phyloP scores from a whole-genome alignment of 2,797 vertebrate genomes.

The Typhlichthys eigenmanni region DNA sequence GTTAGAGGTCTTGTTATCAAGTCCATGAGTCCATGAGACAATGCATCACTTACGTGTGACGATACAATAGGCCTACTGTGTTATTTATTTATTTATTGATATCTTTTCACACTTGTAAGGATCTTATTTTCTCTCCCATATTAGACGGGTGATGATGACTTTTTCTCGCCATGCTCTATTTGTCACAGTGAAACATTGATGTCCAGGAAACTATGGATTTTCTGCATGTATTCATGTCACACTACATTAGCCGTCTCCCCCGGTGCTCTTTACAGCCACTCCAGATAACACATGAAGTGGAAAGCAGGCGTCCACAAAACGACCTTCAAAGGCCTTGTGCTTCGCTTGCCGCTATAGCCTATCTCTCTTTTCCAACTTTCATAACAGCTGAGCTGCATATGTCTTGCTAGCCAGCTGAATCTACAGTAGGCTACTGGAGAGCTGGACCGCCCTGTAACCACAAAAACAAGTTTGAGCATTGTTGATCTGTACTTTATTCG shows the following conservation, averaged over 20 bases:
- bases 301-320: conserved; percentile 8
- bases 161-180: conserved; percentile 42
- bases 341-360: background rate
- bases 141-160: conserved; percentile 10
- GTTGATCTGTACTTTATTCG: no score
- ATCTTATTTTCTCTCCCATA: background rate
- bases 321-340: conserved; percentile 18
- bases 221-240: conserved; percentile 35
- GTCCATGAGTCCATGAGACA: no score
- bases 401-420: background rate
- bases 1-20: no score
- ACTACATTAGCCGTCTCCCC: conserved; percentile 31
- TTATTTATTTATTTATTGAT: conserved; percentile 1
- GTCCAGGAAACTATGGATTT: conserved; percentile 46
- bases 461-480: no score
- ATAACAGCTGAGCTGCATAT: background rate
- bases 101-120: background rate
- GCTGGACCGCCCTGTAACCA: no score
- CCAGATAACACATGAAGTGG: conserved; percentile 12
- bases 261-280: conserved; percentile 10
- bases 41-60: background rate
- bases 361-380: background rate
- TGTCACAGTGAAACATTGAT: conserved; percentile 43
- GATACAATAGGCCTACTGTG: background rate
- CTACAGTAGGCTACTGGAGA: no score